Conservation (phyloP, 2,797 vertebrate genomes). For the Denticeps clupeoides region DNA sequence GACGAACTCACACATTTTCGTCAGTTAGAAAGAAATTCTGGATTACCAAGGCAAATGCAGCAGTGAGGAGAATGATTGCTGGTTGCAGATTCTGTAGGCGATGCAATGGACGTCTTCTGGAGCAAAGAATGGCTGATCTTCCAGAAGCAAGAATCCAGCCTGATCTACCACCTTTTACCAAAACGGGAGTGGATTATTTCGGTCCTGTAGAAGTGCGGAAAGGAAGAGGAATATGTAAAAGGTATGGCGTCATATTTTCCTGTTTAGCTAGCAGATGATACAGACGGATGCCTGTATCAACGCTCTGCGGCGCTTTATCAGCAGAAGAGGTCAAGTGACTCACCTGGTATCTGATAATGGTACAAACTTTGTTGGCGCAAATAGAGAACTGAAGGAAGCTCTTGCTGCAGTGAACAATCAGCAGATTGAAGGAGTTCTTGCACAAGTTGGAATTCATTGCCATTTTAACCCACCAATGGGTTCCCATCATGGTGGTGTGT, state of each 20-base stretch:
- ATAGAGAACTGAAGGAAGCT: conserved; percentile 5
- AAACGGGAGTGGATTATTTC: background rate
- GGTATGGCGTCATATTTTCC: background rate
- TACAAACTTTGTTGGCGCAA: conserved; percentile 9
- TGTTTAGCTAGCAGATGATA: background rate
- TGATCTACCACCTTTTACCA: background rate
- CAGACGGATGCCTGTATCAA: conserved; percentile 6
- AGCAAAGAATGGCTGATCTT: background rate
- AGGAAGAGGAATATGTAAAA: background rate
- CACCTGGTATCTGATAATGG: conserved; percentile 4
- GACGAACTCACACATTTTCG: background rate
- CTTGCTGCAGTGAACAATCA: background rate
- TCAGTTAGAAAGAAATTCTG: background rate
- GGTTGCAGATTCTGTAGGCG: background rate
- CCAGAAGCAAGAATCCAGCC: background rate
- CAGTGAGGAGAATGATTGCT: background rate
- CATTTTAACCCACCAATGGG: conserved; percentile 11
- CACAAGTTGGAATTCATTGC: conserved; percentile 5
- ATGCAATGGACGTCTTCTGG: background rate
- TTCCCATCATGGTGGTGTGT: conserved; percentile 7
- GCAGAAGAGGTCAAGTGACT: conserved; percentile 13
- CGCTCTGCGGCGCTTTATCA: conserved; percentile 1
- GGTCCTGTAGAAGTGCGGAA: background rate
- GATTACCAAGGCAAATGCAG: background rate
- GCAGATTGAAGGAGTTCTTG: background rate